These are phyloP conservation scores for Nothocercus julius DNA, from an alignment of 2,113 vertebrate genomes.

Conservation along the genomic window DNA sequence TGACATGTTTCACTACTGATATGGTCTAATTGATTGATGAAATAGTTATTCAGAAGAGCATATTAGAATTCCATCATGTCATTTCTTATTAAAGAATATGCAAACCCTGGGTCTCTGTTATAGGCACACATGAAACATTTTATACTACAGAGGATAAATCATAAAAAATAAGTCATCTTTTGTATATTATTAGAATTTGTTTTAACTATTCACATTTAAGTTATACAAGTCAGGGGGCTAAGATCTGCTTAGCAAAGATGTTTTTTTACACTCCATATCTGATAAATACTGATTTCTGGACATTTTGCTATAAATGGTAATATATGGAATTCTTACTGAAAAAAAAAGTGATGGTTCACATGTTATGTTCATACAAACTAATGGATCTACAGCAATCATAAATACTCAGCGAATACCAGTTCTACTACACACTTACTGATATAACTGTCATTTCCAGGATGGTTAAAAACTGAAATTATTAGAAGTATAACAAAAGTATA, in stretches of 20 bases:
- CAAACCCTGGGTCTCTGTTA: neutral
- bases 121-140: neutral
- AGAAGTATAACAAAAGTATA: neutral
- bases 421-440: neutral
- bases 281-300: neutral
- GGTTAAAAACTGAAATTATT: neutral
- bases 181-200: rapidly evolving
- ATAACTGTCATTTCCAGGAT: neutral
- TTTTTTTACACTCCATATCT: neutral
- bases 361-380: neutral
- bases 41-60: neutral
- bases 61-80: neutral
- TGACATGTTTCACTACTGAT: neutral
- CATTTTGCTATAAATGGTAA: neutral
- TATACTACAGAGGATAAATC: neutral
- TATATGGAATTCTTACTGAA: neutral
- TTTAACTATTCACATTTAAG: neutral
- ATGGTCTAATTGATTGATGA: neutral
- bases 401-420: neutral
- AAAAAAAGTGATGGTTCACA: neutral
- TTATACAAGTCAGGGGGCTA: neutral
- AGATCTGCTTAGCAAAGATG: neutral
- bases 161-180: neutral
- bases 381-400: neutral
- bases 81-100: neutral